Base-by-base conservation (phyloP, 1,140 invertebrate genomes). In the Tenebrio molitor region DNA sequence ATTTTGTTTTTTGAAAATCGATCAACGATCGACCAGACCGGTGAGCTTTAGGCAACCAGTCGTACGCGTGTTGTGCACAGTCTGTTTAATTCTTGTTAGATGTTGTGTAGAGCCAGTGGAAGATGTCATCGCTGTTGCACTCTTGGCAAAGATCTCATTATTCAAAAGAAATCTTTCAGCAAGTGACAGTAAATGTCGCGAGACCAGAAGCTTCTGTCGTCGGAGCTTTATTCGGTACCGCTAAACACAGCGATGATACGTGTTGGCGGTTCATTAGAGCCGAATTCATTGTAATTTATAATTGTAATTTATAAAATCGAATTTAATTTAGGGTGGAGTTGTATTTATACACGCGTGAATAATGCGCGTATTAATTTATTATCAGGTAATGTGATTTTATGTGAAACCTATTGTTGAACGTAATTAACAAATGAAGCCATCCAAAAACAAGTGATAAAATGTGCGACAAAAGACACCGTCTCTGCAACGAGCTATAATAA, bases 401-500 rank as follows among this genome's bases (percentile, higher is more conserved):
- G 15, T 58, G 23, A 58, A 58, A 58, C 50, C 50, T 58, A 58
- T 58, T 58, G 50, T 58, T 25, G 15, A 12, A 29, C 50, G 23
- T 58, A 58, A 58, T 58, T 58, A 58, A 58, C 50, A 58, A 58
- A 58, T 58, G 50, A 58, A 58, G 50, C 50, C 50, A 58, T 58
- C 50, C 50, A 58, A 58, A 58, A 58, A 58, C 50, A 58, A 58
- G 21, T 42, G 64, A 29, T 75, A 65, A 75, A 76, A 72, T 74
- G 62, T 63, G 66, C 63, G 58, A 71, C 76, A 75, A 75, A 73
- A 73, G 73, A 75, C 63, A 69, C 66, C 71, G 42, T 69, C 44
- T 77, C 64, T 72, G 65, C 62, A 68, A 71, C 65, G 53, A 34
- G 62, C 23, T 46, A 70, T 66, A 74, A 76, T 77, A 77, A 77